These are phyloP conservation scores for Empidonax alnorum DNA, from an alignment of 2,113 vertebrate genomes.

Conservation along the genomic window DNA sequence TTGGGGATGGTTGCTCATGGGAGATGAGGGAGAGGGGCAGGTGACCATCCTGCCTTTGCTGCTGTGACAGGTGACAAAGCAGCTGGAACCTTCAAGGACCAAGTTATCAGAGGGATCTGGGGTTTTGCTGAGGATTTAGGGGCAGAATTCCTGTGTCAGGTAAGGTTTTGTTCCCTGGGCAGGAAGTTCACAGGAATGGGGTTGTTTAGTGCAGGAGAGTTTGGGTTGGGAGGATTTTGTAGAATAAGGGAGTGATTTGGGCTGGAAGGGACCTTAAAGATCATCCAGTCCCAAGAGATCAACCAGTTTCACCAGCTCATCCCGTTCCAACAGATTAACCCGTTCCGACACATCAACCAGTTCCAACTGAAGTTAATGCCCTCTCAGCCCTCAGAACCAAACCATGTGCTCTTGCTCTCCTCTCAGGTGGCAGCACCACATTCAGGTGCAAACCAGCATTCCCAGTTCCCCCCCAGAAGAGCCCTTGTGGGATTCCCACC, in stretches of 20 bases:
- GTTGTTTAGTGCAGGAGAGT: neutral
- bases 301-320: neutral
- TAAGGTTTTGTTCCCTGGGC: neutral
- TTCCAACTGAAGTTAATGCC: neutral
- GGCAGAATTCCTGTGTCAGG: neutral
- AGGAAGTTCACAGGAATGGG: too few relatives aligned
- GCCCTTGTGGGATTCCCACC: rapidly evolving
- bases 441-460: rapidly evolving
- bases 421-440: rapidly evolving
- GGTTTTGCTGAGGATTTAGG: neutral
- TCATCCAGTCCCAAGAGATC: neutral
- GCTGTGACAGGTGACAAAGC: neutral
- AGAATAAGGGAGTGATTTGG: neutral
- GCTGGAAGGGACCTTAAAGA: neutral
- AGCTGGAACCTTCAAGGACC: neutral
- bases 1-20: rapidly evolving
- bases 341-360: neutral
- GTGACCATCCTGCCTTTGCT: neutral
- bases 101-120: neutral
- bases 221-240: neutral
- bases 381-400: neutral
- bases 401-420: neutral
- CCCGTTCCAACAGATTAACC: neutral
- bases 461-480: neutral
- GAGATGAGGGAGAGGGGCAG: neutral